Evolutionary conservation across 1,140 invertebrate species (phyloP).

Genomic region (Drosophila watanabei): DNA sequence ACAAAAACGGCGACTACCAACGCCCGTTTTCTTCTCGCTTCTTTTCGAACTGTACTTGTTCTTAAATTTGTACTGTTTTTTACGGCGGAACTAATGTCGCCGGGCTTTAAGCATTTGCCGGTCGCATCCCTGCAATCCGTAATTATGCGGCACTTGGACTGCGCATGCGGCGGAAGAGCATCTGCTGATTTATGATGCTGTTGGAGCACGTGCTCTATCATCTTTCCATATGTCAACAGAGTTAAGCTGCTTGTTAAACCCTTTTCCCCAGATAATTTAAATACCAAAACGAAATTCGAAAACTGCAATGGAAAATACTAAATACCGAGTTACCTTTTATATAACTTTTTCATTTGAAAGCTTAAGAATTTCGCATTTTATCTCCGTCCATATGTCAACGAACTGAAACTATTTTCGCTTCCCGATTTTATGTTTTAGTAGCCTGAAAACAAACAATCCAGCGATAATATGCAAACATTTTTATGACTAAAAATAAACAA

Average conservation of each 20-base stretch:
- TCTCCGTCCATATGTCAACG: slow-evolving; percentile 38
- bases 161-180: slow-evolving; percentile 43
- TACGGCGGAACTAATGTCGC: not conserved
- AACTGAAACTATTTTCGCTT: slow-evolving; percentile 6
- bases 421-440: not conserved
- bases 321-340: not conserved
- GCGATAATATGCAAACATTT: slow-evolving; percentile 70
- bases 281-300: not conserved
- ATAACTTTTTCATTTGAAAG: not conserved
- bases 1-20: slow-evolving; percentile 71
- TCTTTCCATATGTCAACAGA: slow-evolving; percentile 50
- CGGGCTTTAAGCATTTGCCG: slow-evolving; percentile 8
- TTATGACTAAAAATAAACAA: slow-evolving; percentile 80
- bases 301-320: not conserved
- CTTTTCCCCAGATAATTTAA: not conserved
- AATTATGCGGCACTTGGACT: slow-evolving; percentile 35
- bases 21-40: slow-evolving; percentile 54
- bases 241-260: not conserved
- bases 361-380: not conserved
- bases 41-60: not conserved
- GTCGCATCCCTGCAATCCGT: slow-evolving; percentile 21
- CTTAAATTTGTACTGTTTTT: slow-evolving; percentile 12
- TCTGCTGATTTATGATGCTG: slow-evolving; percentile 44
- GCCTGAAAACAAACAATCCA: slow-evolving; percentile 58
- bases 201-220: slow-evolving; percentile 25